Percentiles rank a stretch among this genome's conserved stretches.
These are phyloP conservation scores for Homarus gammarus DNA, from an alignment of 2,888 invertebrate species.

Conservation along the genomic window DNA sequence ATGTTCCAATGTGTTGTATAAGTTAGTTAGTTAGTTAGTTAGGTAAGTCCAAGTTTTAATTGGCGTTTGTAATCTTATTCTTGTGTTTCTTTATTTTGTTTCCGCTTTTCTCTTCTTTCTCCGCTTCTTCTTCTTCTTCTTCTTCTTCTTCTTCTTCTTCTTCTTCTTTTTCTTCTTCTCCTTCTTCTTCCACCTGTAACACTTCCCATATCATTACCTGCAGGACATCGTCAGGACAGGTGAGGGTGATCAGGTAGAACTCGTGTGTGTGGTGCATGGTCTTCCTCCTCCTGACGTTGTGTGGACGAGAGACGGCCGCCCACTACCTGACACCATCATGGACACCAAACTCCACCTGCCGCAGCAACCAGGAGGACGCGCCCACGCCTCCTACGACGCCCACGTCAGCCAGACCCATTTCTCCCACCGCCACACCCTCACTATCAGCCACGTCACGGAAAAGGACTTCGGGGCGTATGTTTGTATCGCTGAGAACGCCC, in stretches of 20 bases:
- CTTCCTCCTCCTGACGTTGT: constrained; percentile 67
- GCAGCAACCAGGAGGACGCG: not conserved
- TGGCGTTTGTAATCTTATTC: too few relatives aligned
- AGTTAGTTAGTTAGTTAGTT: too few relatives aligned
- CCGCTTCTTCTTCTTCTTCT: too few relatives aligned
- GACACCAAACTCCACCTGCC: constrained; percentile 52
- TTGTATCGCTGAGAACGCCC: constrained; percentile 85
- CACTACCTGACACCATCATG: constrained; percentile 44
- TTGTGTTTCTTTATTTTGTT: too few relatives aligned
- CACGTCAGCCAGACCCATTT: too few relatives aligned
- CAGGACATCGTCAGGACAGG: constrained; percentile 71
- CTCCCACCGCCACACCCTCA: constrained; percentile 78
- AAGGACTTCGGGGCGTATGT: constrained; percentile 86
- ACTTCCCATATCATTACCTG: not conserved
- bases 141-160: too few relatives aligned
- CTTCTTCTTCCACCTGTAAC: not conserved
- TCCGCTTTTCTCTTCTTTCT: too few relatives aligned
- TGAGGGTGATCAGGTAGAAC: constrained; percentile 70
- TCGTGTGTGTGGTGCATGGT: constrained; percentile 72
- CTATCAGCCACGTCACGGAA: constrained; percentile 64
- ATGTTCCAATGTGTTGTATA: too few relatives aligned
- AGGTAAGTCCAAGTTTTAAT: too few relatives aligned
- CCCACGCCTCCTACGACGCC: too few relatives aligned
- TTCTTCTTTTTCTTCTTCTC: too few relatives aligned
- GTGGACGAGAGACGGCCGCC: constrained; percentile 61